These are phyloP conservation scores for Rhegmatorhina hoffmannsi DNA, from an alignment of 2,113 vertebrate genomes.

Conservation along the genomic window DNA sequence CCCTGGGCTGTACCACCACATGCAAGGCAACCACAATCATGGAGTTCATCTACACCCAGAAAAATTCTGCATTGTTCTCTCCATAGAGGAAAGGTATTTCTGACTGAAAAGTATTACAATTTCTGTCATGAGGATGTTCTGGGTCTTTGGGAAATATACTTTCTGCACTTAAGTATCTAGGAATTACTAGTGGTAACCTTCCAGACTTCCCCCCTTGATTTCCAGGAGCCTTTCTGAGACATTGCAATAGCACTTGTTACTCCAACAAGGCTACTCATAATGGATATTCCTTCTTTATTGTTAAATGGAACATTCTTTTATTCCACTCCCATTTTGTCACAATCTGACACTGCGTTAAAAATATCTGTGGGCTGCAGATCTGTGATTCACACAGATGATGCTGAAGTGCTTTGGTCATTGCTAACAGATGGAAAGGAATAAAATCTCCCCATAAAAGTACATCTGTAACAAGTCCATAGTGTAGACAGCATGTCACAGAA, in stretches of 20 bases:
- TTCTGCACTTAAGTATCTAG: not conserved
- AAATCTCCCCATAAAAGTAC: not conserved
- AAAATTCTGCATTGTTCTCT: not conserved
- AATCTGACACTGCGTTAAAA: not conserved
- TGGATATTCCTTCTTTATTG: not conserved
- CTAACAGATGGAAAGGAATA: not conserved
- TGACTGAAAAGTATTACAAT: not conserved
- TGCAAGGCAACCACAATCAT: not conserved
- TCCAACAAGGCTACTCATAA: not conserved
- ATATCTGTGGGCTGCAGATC: not conserved
- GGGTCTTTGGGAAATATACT: not conserved
- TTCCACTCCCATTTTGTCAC: not conserved
- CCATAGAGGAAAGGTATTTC: not conserved
- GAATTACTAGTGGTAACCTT: not conserved
- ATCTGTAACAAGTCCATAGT: not conserved
- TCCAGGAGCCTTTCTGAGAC: not conserved
- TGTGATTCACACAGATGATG: not conserved
- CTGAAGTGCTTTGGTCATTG: not conserved
- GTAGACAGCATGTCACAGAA: not conserved
- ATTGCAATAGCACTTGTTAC: not conserved
- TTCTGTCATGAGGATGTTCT: not conserved
- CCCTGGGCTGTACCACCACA: fast-evolving
- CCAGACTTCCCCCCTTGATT: not conserved
- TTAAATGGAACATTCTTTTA: not conserved
- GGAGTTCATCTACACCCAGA: not conserved